Conservation (phyloP, 2,888 invertebrate genomes). For the Hylaea fasciaria region DNA sequence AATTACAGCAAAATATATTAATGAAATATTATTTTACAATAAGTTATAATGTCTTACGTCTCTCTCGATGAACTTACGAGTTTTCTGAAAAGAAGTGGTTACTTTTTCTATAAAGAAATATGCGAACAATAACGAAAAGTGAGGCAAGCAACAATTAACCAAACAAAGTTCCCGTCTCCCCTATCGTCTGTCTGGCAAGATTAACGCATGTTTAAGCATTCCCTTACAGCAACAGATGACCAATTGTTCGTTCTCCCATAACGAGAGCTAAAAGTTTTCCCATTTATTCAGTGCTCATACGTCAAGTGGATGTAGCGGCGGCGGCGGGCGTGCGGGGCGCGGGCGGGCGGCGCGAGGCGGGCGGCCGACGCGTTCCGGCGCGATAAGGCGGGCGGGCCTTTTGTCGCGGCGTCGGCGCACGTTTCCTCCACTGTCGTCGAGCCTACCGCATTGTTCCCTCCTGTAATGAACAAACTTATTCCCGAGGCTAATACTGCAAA, state of each 20-base stretch:
- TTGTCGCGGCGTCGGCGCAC: slow-evolving; percentile 84
- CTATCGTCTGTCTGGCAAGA: slow-evolving; percentile 61
- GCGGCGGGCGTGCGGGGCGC: slow-evolving; percentile 37
- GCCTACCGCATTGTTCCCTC: slow-evolving; percentile 80
- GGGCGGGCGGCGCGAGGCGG: slow-evolving; percentile 44
- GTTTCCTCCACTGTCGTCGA: slow-evolving; percentile 82
- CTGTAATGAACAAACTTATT: slow-evolving; percentile 84
- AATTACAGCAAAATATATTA: background rate
- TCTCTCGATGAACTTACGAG: slow-evolving; percentile 8
- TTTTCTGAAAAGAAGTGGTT: slow-evolving; percentile 15
- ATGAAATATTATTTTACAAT: background rate
- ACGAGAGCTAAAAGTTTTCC: slow-evolving; percentile 81
- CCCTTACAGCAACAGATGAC: slow-evolving; percentile 76
- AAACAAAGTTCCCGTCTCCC: slow-evolving; percentile 51
- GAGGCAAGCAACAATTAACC: slow-evolving; percentile 53
- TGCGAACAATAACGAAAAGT: slow-evolving; percentile 35
- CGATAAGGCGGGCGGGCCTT: slow-evolving; percentile 78
- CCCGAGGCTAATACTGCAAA: slow-evolving; percentile 76
- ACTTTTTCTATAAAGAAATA: slow-evolving; percentile 18
- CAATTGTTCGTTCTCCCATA: slow-evolving; percentile 82
- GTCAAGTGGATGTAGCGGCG: slow-evolving; percentile 63
- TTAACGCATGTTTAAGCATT: slow-evolving; percentile 74
- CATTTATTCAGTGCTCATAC: slow-evolving; percentile 83
- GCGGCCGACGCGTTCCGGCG: slow-evolving; percentile 79
- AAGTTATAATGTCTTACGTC: slow-evolving; percentile 3